Conservation (phyloP, 2,888 invertebrate species). For the Hyles lineata region DNA sequence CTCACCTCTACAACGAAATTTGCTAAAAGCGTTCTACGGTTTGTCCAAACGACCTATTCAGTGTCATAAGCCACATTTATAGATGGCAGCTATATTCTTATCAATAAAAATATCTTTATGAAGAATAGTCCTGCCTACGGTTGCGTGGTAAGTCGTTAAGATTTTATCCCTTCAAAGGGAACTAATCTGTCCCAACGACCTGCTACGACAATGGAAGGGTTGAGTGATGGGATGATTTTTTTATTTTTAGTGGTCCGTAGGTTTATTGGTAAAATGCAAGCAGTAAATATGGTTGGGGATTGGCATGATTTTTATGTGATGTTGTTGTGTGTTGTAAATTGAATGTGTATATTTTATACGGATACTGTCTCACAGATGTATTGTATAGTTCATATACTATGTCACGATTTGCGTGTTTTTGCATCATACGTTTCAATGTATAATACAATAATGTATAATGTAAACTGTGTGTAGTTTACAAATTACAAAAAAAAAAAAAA, state of each 20-base stretch:
- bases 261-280: slow-evolving; percentile 3
- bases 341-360: no score
- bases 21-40: slow-evolving; percentile 1
- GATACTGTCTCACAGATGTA: no score
- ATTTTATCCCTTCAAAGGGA: slow-evolving; percentile 79
- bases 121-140: slow-evolving; percentile 70
- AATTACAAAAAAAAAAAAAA: no score
- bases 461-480: no score
- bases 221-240: slow-evolving; percentile 74
- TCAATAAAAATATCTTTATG: slow-evolving; percentile 78
- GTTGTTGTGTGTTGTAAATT: no score
- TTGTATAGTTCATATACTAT: no score
- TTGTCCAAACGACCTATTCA: slow-evolving; percentile 20
- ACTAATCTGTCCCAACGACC: slow-evolving; percentile 76
- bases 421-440: no score
- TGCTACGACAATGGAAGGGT: slow-evolving; percentile 72
- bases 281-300: background rate
- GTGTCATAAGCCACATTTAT: slow-evolving; percentile 59
- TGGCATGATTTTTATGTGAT: no score
- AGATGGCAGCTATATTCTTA: slow-evolving; percentile 70
- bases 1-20: background rate
- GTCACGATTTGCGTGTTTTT: no score
- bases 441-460: no score
- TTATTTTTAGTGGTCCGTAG: slow-evolving; percentile 54
- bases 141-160: slow-evolving; percentile 77